Evolutionary conservation across 1,140 invertebrate species (phyloP).

Genomic region (Camponotus vicinus): DNA sequence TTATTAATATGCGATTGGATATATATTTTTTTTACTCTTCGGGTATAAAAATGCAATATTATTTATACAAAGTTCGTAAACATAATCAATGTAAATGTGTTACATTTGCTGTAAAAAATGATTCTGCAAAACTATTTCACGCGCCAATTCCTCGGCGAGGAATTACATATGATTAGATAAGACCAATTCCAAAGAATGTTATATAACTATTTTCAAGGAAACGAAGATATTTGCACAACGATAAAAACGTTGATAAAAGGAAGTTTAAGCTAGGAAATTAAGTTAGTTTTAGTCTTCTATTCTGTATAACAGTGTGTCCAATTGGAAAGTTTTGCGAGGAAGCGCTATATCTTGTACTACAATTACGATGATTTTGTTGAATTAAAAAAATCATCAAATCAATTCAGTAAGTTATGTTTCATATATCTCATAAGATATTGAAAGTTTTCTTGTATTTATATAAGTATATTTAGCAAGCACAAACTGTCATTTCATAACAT

Average conservation of each 20-base stretch:
- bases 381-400: neutral
- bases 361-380: neutral
- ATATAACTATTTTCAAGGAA: neutral
- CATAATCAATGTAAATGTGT: neutral
- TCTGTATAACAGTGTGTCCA: neutral
- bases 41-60: neutral
- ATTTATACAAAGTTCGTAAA: neutral
- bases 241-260: neutral
- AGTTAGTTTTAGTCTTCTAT: neutral
- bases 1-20: neutral
- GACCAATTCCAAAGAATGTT: too few species aligned
- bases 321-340: neutral
- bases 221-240: neutral
- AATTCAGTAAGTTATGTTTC: neutral
- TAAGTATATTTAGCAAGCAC: neutral
- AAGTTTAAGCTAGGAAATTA: neutral
- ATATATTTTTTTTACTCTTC: neutral
- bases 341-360: neutral
- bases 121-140: too few species aligned
- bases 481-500: neutral
- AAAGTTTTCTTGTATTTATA: neutral
- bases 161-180: neutral
- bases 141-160: neutral
- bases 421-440: neutral
- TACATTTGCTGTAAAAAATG: too few species aligned